Evolutionary conservation across 2,888 invertebrate genomes (phyloP).

Genomic region (Spisula solida): DNA sequence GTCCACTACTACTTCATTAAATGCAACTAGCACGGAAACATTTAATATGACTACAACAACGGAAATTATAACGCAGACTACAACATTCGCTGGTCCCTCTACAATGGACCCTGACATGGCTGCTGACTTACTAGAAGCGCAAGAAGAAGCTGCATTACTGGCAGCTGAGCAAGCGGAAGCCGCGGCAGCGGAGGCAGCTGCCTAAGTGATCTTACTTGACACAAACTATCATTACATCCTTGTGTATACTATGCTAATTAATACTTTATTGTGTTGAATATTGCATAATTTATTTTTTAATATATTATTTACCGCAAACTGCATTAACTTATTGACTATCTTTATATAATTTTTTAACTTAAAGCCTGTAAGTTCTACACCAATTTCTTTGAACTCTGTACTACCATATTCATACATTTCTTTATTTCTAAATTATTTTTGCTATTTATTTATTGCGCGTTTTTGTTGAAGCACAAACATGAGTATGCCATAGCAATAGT

Average conservation of each 20-base stretch:
- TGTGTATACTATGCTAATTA: no score
- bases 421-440: no score
- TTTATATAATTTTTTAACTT: not conserved
- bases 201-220: not conserved
- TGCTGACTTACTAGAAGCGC: conserved; percentile 55
- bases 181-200: conserved; percentile 26
- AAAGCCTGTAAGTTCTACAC: no score
- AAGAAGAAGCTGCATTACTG: conserved; percentile 54
- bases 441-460: no score
- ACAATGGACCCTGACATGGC: conserved; percentile 63
- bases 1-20: not conserved
- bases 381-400: no score
- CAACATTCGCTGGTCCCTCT: conserved; percentile 34
- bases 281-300: not conserved
- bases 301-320: not conserved
- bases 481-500: no score
- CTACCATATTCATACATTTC: no score
- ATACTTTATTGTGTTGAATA: not conserved
- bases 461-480: no score
- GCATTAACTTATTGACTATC: not conserved
- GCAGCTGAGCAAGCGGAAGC: conserved; percentile 55
- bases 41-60: conserved; percentile 25
- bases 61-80: not conserved
- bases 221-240: no score
- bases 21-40: not conserved